Evolutionary conservation across 2,113 vertebrate genomes (phyloP).

Genomic region (Ageneiosus marmoratus): DNA sequence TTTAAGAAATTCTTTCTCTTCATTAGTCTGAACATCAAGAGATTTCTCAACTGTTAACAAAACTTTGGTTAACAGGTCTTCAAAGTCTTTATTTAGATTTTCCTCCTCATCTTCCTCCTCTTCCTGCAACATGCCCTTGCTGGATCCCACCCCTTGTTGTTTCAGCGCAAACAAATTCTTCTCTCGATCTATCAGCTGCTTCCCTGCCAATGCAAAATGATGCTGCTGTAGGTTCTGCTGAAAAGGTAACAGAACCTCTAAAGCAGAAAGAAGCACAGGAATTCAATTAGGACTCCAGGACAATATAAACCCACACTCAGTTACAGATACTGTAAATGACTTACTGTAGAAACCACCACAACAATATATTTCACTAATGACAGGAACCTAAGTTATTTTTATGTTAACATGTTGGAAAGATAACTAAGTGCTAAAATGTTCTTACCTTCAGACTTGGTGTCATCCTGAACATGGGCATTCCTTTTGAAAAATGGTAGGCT

Average conservation of each 20-base stretch:
- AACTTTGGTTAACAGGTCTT: constrained; percentile 66
- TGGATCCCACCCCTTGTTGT: constrained; percentile 41
- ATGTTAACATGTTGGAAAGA: not conserved
- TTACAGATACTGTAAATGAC: not conserved
- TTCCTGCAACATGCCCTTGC: constrained; percentile 31
- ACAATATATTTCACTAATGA: not conserved
- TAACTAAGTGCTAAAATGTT: not conserved
- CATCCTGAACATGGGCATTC: not conserved
- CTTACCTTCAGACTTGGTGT: constrained; percentile 13
- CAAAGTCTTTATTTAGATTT: constrained; percentile 60
- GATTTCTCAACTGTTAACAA: constrained; percentile 68
- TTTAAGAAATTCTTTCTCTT: constrained; percentile 63
- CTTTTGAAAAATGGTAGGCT: not conserved
- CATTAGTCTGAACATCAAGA: constrained; percentile 43
- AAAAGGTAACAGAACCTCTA: constrained; percentile 49
- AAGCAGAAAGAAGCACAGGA: not conserved
- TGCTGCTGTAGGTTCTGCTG: constrained; percentile 52
- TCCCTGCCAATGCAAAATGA: constrained; percentile 52
- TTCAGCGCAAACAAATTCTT: constrained; percentile 60
- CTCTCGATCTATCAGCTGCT: constrained; percentile 74
- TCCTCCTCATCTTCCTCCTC: constrained; percentile 60
- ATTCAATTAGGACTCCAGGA: not conserved
- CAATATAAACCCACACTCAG: not conserved
- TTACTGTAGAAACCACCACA: not conserved
- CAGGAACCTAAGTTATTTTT: not conserved